Conservation (phyloP, 2,888 invertebrate species). For the Smittia sp. region DNA sequence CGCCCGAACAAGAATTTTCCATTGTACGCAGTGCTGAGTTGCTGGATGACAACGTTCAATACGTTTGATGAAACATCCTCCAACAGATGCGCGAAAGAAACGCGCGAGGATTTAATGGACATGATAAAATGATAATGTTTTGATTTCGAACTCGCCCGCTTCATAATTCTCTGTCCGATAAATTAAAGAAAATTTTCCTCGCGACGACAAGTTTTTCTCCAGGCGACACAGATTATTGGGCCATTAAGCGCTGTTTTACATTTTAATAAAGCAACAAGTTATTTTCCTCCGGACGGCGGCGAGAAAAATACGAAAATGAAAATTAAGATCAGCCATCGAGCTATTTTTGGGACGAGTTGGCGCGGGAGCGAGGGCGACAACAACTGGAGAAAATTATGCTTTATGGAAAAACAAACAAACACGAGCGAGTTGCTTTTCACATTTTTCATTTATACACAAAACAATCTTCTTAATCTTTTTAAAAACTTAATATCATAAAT, state of each 20-base stretch:
- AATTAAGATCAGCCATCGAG: not conserved
- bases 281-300: not conserved
- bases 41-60: not conserved
- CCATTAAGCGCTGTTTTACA: conserved; percentile 4
- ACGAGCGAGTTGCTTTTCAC: no score
- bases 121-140: not conserved
- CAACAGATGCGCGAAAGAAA: not conserved
- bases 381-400: not conserved
- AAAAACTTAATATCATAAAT: no score
- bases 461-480: no score
- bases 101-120: not conserved
- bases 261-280: conserved; percentile 4
- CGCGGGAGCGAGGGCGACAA: not conserved
- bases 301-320: not conserved
- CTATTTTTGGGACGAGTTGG: not conserved
- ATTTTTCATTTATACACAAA: no score
- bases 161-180: not conserved
- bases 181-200: not conserved
- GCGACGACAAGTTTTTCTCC: not conserved
- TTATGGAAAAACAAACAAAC: no score
- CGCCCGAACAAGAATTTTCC: not conserved
- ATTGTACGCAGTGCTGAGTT: not conserved
- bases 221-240: not conserved
- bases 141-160: not conserved
- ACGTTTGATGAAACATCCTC: not conserved